Evolutionary conservation across 2,888 invertebrate genomes (phyloP).

Genomic region (Seladonia tumulorum): DNA sequence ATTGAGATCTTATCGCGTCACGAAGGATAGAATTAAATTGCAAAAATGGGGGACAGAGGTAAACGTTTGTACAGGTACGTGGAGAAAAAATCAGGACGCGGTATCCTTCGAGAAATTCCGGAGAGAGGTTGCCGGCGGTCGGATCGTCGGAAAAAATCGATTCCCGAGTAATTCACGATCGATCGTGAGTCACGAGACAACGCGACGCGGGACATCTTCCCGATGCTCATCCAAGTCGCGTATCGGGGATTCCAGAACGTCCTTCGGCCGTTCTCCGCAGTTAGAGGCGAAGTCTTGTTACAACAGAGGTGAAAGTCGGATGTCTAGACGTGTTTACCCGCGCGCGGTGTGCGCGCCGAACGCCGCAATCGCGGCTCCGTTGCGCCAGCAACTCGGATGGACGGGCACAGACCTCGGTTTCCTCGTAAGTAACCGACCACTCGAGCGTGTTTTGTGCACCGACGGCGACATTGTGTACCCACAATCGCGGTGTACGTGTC

Average conservation of each 20-base stretch:
- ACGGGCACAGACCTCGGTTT: constrained; percentile 48
- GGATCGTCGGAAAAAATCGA: neutral
- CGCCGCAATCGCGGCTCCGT: constrained; percentile 63
- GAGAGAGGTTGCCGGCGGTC: neutral
- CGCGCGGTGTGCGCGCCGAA: constrained; percentile 26
- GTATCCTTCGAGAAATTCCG: neutral
- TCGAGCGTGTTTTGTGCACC: constrained; percentile 60
- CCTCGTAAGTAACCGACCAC: constrained; percentile 58
- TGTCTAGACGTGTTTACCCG: constrained; percentile 64
- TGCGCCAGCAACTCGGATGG: constrained; percentile 62
- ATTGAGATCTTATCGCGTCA: neutral
- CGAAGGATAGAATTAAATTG: too few species aligned
- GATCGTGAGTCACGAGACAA: neutral
- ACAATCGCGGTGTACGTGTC: constrained; percentile 57
- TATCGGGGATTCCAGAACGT: constrained; percentile 24
- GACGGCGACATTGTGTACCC: constrained; percentile 55
- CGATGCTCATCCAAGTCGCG: constrained; percentile 6
- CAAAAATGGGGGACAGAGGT: neutral
- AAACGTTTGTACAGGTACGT: neutral
- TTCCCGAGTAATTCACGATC: neutral
- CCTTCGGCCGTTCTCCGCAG: constrained; percentile 40
- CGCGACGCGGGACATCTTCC: neutral
- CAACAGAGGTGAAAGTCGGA: constrained; percentile 64
- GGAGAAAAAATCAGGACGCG: neutral
- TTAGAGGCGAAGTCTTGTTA: constrained; percentile 48